A percentile compares a stretch with the other conserved stretches of the same genome.
Evolutionary conservation across 2,888 invertebrate genomes (phyloP).

Genomic region (Helicoverpa assulta): DNA sequence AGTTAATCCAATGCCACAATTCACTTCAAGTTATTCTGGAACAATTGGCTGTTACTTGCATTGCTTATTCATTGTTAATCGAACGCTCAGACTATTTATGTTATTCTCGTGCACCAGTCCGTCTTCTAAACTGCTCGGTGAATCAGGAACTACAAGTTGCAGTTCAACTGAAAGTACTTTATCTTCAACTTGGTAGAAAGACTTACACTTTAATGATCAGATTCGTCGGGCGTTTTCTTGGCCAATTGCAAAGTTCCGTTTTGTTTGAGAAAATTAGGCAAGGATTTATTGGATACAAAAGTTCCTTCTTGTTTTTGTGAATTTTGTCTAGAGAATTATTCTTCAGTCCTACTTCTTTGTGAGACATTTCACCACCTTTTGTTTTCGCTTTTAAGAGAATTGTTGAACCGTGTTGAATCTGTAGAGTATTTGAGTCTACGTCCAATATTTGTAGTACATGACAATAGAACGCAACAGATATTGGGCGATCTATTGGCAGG

Average conservation of each 20-base stretch:
- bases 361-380: too few species aligned
- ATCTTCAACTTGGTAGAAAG: constrained; percentile 29
- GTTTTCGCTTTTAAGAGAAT: not conserved
- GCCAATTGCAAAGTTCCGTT: not conserved
- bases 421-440: not conserved
- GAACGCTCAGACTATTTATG: constrained; percentile 62
- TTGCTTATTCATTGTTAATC: constrained; percentile 81
- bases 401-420: not conserved
- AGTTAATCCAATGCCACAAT: constrained; percentile 89
- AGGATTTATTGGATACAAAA: not conserved
- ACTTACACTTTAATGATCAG: constrained; percentile 4
- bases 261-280: not conserved
- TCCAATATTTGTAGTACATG: constrained; percentile 24
- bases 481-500: constrained; percentile 65
- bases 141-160: constrained; percentile 25
- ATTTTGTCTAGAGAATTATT: not conserved
- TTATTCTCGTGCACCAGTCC: constrained; percentile 31
- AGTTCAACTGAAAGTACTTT: constrained; percentile 13
- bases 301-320: not conserved
- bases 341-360: too few species aligned
- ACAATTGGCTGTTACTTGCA: constrained; percentile 82
- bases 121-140: constrained; percentile 15
- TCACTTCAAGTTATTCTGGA: constrained; percentile 83
- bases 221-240: constrained; percentile 8
- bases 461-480: constrained; percentile 46